Evolutionary conservation across 2,113 vertebrate species (phyloP), one percentile per base, ranked within the genome.

Genomic region (Lontra canadensis): DNA sequence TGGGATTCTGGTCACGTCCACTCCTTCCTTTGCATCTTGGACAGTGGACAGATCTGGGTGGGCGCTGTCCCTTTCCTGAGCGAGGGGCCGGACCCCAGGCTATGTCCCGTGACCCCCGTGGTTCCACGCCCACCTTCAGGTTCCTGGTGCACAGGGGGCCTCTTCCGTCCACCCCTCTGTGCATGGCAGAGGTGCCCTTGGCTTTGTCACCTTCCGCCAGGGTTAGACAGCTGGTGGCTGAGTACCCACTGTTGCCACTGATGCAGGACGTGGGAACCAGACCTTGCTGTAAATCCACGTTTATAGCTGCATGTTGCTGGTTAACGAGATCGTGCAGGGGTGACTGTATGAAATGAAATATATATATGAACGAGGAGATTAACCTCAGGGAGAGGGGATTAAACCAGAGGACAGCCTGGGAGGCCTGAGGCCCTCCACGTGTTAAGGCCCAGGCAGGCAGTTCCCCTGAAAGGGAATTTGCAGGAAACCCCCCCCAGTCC

Each of bases 261-360:
- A 98, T 96, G 86, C 55, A 92, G 96, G 97, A 96, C 78, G 96
- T 83, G 95, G 97, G 97, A 98, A 94, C 96, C 95, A 97, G 97
- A 94, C 97, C 97, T 92, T 0, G 55, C 97, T 67, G 90, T 11
- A 97, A 98, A 98, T 97, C 96, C 94, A 78, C 94, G 52, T 98
- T 98, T 97, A 95, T 98, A 88, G 98, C 98, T 63, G 74, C 89
- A 21, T 23, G 36, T 93, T 96, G 97, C 96, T 96, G 21, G 94
- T 97, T 98, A 96, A 98, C 67, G 93, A 98, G 98, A 94, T 98
- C 89, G 3, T 39, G 47, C 65, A 82, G 26, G 26, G 34, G 26
- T 8, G 55, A 31, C 44, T 6, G 20, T 42, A 25, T 18, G 95
- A 79, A 73, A 65, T 49, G 92, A 83, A 78, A 90, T 76, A 4